Base-by-base conservation (phyloP, 2,888 invertebrate genomes). In the Listrodromus nycthemerus region DNA sequence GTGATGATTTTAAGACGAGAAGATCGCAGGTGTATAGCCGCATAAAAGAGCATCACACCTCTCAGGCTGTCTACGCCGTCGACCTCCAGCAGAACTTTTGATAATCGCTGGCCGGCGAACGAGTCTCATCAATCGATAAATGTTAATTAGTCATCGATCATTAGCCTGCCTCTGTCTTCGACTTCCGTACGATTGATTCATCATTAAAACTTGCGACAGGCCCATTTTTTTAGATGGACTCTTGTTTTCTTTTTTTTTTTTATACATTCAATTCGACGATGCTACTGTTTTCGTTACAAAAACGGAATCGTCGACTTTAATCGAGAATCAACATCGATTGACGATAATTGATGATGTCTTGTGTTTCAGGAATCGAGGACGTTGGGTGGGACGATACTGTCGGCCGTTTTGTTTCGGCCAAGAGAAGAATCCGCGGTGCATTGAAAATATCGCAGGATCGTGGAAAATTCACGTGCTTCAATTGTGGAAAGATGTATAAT, bases 1-100 rank as follows among this genome's bases (percentile, higher is more conserved):
- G 93, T 74, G 78, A 79, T 21, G 90, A 91, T 73, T 87, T 87
- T 16, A 83, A 88, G 7, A 91, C 91, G 65, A 89, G 89, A 65
- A 88, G 90, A 21, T 87, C 89, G 0, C 91, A 92, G 74, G 86
- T 92, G 84, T 89, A 88, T 69, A 86, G 87, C 1, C 92, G 92
- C 82, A 90, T 93, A 58, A 88, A 87, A 50, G 86, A 86, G 55
- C 87, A 76, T 65, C 91, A 92, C 77, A 78, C 73, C 13, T 88
- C 88, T 0, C 75, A 76, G 21, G 86, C 86, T 21, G 85, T 91
- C 19, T 90, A 85, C 66, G 90, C 85, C 8, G 85, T 91, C 3
- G 92, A 92, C 81, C 89, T 89, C 13, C 41, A 16, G 41, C 41
- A 45, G 41, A 45, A 45, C 24, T 24, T 37, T 8, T 37, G 10